Evolutionary conservation across 2,113 vertebrate species (phyloP), one percentile per base, ranked within the genome.

Genomic region (Petroica traversi): DNA sequence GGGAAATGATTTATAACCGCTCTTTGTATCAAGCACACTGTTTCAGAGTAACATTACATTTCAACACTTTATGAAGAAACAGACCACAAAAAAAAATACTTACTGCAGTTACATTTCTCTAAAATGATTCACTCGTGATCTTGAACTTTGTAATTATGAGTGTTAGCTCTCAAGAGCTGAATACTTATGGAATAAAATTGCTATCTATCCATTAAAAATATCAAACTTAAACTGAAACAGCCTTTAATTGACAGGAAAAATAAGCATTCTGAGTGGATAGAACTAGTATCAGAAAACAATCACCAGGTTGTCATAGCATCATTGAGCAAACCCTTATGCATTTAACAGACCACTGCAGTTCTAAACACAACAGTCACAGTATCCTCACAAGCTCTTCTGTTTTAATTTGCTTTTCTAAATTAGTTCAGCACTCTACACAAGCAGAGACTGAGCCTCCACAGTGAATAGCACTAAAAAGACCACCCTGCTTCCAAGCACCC

Each of bases 1-100:
- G 15, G 24, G 29, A 59, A 80, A 82, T 69, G 94, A 95, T 85
- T 96, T 96, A 95, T 89, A 94, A 95, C 51, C 51, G 79, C 52
- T 78, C 58, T 96, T 94, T 93, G n/a, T 93, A 95, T 73, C 84
- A 83, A 96, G 64, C 55, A 96, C 83, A 89, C 36, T 91, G 73
- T 76, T 97, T 97, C 94, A 93, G 86, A 95, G 57, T 79, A 97
- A 94, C 89, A 96, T 46, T 96, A 83, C 45, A 49, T 95, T 97
- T 97, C 76, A 93, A 76, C 51, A 85, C 88, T 86, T 93, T 57
- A 88, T 55, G 69, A 36, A 85, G 89, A 79, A 97, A 94, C 9
- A 80, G 71, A 33, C 62, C 46, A 74, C 81, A 36, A 95, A 95
- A 97, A 79, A 75, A 75, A 91, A 68, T 95, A 95, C 79, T 92